Evolutionary conservation across 2,888 invertebrate species (phyloP).

Genomic region (Micoletzkya japonica): DNA sequence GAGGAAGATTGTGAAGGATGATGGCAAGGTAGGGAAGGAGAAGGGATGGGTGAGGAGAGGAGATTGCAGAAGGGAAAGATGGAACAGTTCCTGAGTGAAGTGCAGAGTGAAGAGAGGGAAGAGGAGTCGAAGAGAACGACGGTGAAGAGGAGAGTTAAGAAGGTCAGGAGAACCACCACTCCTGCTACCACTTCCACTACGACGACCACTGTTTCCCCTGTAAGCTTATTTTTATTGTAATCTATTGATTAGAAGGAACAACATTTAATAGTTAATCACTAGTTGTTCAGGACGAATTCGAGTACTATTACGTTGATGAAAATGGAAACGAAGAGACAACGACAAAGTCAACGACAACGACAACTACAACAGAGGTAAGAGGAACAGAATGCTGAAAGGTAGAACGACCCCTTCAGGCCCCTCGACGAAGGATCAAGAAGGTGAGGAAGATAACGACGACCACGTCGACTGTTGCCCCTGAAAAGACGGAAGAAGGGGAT

Average conservation of each 20-base stretch:
- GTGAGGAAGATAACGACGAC: constrained; percentile 15
- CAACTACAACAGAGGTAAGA: constrained; percentile 9
- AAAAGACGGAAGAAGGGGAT: neutral
- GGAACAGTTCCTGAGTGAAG: constrained; percentile 23
- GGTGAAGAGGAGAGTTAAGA: constrained; percentile 11
- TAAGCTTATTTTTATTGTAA: neutral
- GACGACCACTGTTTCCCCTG: constrained; percentile 8
- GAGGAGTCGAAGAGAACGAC: constrained; percentile 15
- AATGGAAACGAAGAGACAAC: constrained; percentile 25
- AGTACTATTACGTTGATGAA: constrained; percentile 28
- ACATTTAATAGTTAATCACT: neutral
- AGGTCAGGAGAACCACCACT: constrained; percentile 33
- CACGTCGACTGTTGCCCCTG: neutral
- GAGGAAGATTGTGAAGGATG: constrained; percentile 14
- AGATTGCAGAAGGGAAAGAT: constrained; percentile 17
- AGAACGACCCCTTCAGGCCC: neutral
- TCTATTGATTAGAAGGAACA: neutral
- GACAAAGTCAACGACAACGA: neutral
- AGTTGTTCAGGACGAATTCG: constrained; percentile 18
- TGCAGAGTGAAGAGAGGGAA: constrained; percentile 9
- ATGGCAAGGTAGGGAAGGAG: constrained; percentile 8
- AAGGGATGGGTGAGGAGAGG: constrained; percentile 14
- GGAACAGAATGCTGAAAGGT: neutral
- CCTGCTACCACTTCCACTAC: constrained; percentile 13
- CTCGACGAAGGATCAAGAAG: constrained; percentile 1